These are phyloP conservation scores for Pterocles burchelli DNA, from an alignment of 2,113 vertebrate genomes.

Conservation along the genomic window DNA sequence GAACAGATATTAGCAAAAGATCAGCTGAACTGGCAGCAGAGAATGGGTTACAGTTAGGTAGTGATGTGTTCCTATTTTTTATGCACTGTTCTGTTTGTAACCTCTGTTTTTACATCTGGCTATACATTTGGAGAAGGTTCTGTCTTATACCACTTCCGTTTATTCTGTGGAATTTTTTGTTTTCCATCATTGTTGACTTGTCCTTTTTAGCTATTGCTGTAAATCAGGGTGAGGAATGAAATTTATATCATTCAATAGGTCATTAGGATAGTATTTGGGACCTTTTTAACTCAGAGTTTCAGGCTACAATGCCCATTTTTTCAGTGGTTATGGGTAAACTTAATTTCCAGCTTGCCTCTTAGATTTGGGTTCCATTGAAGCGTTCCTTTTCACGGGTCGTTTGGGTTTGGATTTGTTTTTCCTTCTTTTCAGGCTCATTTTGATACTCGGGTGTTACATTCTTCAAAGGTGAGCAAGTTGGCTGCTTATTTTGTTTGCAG, in stretches of 20 bases:
- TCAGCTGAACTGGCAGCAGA: not conserved
- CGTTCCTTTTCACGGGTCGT: fast-evolving
- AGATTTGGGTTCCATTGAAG: not conserved
- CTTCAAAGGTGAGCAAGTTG: not conserved
- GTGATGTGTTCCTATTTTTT: not conserved
- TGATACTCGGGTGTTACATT: not conserved
- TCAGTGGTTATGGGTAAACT: not conserved
- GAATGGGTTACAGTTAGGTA: not conserved
- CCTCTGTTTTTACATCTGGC: not conserved
- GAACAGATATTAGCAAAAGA: not conserved
- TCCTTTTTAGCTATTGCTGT: not conserved
- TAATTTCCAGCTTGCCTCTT: not conserved
- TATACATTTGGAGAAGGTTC: not conserved
- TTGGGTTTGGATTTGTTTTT: not conserved
- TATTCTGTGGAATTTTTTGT: not conserved
- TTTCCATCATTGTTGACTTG: not conserved
- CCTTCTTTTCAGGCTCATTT: not conserved
- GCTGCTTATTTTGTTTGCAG: not conserved
- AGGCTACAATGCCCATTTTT: not conserved
- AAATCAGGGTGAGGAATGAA: not conserved
- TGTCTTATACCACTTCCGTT: not conserved
- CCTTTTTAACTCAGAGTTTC: not conserved
- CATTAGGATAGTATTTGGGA: not conserved
- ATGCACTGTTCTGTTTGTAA: conserved; percentile 25
- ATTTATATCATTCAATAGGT: not conserved